Evolutionary conservation across 2,113 vertebrate species (phyloP), one percentile per base, ranked within the genome.

Genomic region (Petromus typicus): DNA sequence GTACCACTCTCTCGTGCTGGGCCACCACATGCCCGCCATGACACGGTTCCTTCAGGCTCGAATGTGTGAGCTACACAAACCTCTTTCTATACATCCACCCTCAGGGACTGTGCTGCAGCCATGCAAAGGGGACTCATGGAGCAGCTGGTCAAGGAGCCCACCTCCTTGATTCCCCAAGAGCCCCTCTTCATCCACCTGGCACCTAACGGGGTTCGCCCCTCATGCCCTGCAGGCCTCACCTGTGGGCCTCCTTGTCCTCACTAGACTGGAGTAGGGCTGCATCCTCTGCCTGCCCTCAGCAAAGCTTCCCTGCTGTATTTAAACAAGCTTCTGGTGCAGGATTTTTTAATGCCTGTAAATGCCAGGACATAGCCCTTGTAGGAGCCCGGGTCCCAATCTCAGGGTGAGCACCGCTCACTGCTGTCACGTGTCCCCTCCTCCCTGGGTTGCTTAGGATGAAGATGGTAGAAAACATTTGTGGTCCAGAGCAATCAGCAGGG

Each of bases 391-490:
- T 73, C 69, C 80, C 8, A 43, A 9, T 1, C 37, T 11, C 10
- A 30, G 1, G 3, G 61, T 13, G 3, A 54, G 17, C 20, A 30
- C 20, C 34, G 3, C 23, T 43, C 17, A 2, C 54, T 0, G 3
- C 32, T 18, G 10, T 17, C 40, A 8, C 2, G 48, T 10, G 12
- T 20, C 30, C 43, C 63, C 34, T 87, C 10, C 12, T n/a, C 67
- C 66, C 76, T 1, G 10, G 69, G 25, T 2, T 22, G 64, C 57
- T 12, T n/a, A 48, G 37, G 34, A 27, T 11, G 87, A 45, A 10
- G 56, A 16, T 0, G 1, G 12, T 1, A 27, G 76, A 5, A 22
- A 57, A 7, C 2, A 8, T 13, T 17, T 14, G 23, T 17, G 11
- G 48, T 30, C 8, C 1, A 54, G 18, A 67, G 51, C 27, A 22